These are phyloP conservation scores for Pediacus dermestoides DNA, from an alignment of 2,888 invertebrate genomes.

Conservation along the genomic window DNA sequence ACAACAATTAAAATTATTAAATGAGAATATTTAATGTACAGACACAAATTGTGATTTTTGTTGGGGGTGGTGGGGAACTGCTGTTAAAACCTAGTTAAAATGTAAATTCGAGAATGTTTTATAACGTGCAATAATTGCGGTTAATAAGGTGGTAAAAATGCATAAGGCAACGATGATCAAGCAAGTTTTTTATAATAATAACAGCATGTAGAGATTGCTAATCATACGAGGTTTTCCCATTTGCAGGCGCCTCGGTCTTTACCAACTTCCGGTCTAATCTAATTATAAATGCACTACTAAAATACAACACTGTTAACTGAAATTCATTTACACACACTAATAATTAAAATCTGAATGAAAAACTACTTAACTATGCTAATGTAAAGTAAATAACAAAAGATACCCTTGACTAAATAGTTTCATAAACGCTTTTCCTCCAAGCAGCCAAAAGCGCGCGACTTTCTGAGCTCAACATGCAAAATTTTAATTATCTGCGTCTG, in stretches of 20 bases:
- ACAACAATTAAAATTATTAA: too few species aligned
- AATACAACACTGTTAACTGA: conserved; percentile 37
- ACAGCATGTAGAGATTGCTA: conserved; percentile 39
- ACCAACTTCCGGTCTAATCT: conserved; percentile 29
- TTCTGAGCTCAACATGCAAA: too few species aligned
- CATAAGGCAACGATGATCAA: conserved; percentile 39
- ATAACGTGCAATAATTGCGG: too few species aligned
- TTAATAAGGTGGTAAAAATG: conserved; percentile 41
- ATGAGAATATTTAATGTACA: too few species aligned
- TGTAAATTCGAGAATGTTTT: too few species aligned
- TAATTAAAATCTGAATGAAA: conserved; percentile 36
- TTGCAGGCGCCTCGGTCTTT: conserved; percentile 27
- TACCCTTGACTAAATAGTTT: too few species aligned
- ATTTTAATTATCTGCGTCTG: too few species aligned
- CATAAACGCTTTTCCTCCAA: too few species aligned
- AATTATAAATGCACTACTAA: conserved; percentile 32
- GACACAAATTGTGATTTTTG: too few species aligned
- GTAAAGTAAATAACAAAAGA: conserved; percentile 15
- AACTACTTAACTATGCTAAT: conserved; percentile 28
- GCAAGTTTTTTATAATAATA: conserved; percentile 33
- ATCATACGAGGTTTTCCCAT: conserved; percentile 37
- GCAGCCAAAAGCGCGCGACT: too few species aligned
- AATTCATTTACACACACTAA: conserved; percentile 33
- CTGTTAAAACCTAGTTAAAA: too few species aligned
- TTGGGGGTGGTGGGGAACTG: too few species aligned